These are phyloP conservation scores for Calonectris borealis DNA, from an alignment of 2,113 vertebrate species.

Conservation along the genomic window DNA sequence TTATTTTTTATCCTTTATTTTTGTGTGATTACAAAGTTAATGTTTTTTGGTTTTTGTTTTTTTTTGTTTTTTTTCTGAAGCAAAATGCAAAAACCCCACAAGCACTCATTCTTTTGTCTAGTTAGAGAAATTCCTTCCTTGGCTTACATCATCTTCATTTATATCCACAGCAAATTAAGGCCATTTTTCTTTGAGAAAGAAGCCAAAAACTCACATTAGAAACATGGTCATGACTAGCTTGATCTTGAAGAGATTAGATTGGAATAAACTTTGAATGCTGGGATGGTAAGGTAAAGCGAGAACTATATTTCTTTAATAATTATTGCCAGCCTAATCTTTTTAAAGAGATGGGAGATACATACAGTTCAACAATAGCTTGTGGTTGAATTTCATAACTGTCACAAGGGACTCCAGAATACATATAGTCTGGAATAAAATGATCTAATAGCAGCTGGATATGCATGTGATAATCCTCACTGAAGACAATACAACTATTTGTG, in stretches of 20 bases:
- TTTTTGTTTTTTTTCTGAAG: background rate
- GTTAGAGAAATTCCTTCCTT: background rate
- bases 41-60: background rate
- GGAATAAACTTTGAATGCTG: background rate
- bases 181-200: conserved; percentile 10
- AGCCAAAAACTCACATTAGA: background rate
- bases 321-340: background rate
- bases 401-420: background rate
- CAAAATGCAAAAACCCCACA: background rate
- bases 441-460: background rate
- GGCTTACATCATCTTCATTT: background rate
- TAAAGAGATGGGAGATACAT: background rate
- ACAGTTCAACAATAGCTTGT: background rate
- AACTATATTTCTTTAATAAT: background rate
- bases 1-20: background rate
- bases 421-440: background rate
- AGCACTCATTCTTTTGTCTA: background rate
- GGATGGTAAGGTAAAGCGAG: background rate
- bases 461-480: background rate
- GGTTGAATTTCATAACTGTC: background rate
- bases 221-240: background rate
- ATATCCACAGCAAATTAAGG: background rate
- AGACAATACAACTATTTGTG: background rate
- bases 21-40: background rate
- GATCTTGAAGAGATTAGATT: background rate